Percentiles rank a stretch among this genome's conserved stretches.
These are phyloP conservation scores for Hozukius guyotensis DNA, from an alignment of 2,797 vertebrate genomes.

Conservation along the genomic window DNA sequence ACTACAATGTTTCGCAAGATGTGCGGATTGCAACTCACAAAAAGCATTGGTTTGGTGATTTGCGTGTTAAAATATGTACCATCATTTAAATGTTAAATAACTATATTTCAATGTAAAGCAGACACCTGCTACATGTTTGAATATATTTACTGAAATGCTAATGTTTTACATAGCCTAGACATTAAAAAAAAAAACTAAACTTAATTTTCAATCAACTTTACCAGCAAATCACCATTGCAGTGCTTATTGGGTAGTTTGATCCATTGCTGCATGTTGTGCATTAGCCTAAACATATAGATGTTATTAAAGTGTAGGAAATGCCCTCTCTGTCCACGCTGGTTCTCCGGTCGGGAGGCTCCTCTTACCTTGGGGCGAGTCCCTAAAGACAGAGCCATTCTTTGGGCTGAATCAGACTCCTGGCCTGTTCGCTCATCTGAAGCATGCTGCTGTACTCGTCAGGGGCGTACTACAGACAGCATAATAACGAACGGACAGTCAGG, in stretches of 20 bases:
- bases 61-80: not conserved
- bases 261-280: not conserved
- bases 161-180: not conserved
- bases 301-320: constrained; percentile 26
- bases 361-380: constrained; percentile 89
- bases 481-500: constrained; percentile 81
- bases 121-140: not conserved
- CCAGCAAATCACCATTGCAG: not conserved
- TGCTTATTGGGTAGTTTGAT: not conserved
- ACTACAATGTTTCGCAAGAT: not conserved
- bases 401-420: constrained; percentile 95
- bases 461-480: constrained; percentile 89
- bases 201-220: not conserved
- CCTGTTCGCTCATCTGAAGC: constrained; percentile 94
- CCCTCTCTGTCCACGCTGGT: constrained; percentile 37
- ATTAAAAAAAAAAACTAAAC: not conserved
- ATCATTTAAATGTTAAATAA: not conserved
- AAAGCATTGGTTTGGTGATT: not conserved
- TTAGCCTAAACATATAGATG: not conserved
- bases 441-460: constrained; percentile 95
- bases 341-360: constrained; percentile 58
- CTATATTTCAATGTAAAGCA: not conserved
- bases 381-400: constrained; percentile 99
- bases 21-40: not conserved
- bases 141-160: not conserved